Evolutionary conservation across 2,888 invertebrate species (phyloP).

Genomic region (Psococerastis gibbosa): DNA sequence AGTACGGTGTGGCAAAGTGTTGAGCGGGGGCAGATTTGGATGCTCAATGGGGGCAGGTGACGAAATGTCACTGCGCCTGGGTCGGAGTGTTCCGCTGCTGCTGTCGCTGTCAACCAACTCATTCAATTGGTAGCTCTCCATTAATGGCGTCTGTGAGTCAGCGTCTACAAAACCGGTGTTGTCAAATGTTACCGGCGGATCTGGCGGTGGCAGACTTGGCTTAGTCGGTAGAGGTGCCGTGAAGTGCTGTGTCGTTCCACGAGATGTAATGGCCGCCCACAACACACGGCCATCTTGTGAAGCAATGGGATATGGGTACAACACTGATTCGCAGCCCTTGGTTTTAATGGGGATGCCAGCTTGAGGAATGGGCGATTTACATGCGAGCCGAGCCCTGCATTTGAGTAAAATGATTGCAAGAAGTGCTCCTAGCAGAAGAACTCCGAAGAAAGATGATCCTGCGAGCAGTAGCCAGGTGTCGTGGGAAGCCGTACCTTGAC

Average conservation of each 20-base stretch:
- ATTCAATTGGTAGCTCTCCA: constrained; percentile 44
- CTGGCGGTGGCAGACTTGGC: constrained; percentile 28
- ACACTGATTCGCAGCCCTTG: constrained; percentile 32
- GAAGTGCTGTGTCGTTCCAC: constrained; percentile 54
- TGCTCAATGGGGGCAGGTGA: constrained; percentile 67
- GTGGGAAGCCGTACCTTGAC: constrained; percentile 49
- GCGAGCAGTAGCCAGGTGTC: constrained; percentile 69
- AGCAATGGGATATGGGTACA: constrained; percentile 31
- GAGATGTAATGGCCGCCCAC: constrained; percentile 71
- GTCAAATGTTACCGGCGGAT: constrained; percentile 29
- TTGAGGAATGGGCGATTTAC: constrained; percentile 23
- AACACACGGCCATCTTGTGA: constrained; percentile 42
- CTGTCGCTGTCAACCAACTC: constrained; percentile 14
- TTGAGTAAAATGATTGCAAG: constrained; percentile 59
- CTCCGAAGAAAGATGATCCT: constrained; percentile 60
- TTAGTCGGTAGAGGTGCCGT: constrained; percentile 26
- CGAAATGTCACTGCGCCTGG: constrained; percentile 43
- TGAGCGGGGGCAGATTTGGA: constrained; percentile 60
- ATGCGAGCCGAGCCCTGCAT: constrained; percentile 57
- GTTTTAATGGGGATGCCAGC: constrained; percentile 23
- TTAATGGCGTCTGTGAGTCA: constrained; percentile 57
- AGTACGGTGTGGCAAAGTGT: constrained; percentile 35
- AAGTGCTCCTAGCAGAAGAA: constrained; percentile 57
- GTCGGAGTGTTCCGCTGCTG: constrained; percentile 13
- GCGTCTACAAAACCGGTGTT: constrained; percentile 64